Base-by-base conservation (phyloP, 1,140 invertebrate species). In the Cydia strobilella region DNA sequence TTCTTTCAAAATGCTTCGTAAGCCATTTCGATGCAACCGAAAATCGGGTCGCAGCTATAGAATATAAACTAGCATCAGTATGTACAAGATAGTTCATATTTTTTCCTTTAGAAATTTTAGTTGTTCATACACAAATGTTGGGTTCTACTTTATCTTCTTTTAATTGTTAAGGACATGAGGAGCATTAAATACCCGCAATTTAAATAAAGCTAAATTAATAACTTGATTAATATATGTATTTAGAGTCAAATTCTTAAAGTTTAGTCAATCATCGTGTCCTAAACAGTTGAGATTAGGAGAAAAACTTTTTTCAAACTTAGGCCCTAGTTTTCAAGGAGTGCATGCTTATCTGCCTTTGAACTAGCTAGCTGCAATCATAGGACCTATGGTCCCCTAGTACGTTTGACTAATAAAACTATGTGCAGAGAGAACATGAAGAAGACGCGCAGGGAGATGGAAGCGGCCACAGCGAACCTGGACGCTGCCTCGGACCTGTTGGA, bases 341-440 rank as follows among this genome's bases (percentile, higher is more conserved):
- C 54, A 23, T 59, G 18, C 20, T 20, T 59, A 3, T n/a, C n/a
- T 59, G 54, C 54, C 42, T 2, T 45, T 15, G 42, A 45, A 45
- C 42, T 45, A 45, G 42, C 42, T 45, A 45, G 42, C 42, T 45
- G 42, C 42, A 45, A 45, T 45, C 12, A 45, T 45, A 51, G 54
- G 54, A 7, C 54, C 54, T 23, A 23, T n/a, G 51, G 51, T 59
- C 54, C 20, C 48, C n/a, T 59, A 23, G 54, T 59, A 59, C 54
- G 54, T 4, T 23, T 23, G 9, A 23, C 7, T 23, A 12, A n/a
- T n/a, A n/a, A n/a, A n/a, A 23, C 48, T 51, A 23, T 59, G 54
- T 59, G 54, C 54, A 59, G 97, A 75, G 97, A 98, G 90, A 97
- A 97, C 84, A 96, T 98, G 94, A 98, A 98, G 94, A 98, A 98